These are phyloP conservation scores for Antitype chi DNA, from an alignment of 2,888 invertebrate genomes.

Conservation along the genomic window DNA sequence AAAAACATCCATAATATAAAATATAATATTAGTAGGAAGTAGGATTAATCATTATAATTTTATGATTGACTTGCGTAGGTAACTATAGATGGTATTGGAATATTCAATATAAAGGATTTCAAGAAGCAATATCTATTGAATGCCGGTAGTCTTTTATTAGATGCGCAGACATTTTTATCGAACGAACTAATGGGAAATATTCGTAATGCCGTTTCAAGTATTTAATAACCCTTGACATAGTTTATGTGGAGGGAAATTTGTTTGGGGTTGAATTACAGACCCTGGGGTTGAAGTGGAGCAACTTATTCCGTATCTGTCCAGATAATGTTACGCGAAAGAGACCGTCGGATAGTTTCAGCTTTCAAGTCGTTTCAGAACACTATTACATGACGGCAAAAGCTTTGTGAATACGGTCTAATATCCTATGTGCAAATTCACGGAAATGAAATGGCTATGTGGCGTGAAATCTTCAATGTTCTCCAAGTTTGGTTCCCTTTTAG, in stretches of 20 bases:
- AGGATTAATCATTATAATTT: too few relatives aligned
- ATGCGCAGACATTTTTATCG: conserved; percentile 36
- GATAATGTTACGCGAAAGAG: conserved; percentile 47
- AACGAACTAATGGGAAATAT: conserved; percentile 43
- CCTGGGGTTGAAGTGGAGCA: conserved; percentile 45
- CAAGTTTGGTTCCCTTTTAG: conserved; percentile 81
- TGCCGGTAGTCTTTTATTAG: conserved; percentile 33
- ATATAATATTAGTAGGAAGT: too few relatives aligned
- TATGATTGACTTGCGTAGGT: too few relatives aligned
- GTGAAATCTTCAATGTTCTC: conserved; percentile 80
- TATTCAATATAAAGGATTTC: neutral
- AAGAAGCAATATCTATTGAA: conserved; percentile 35
- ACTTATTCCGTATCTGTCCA: conserved; percentile 49
- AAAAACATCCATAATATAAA: too few relatives aligned
- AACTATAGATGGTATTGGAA: too few relatives aligned
- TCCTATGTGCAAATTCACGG: conserved; percentile 74
- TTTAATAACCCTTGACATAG: conserved; percentile 60
- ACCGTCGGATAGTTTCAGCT: conserved; percentile 64
- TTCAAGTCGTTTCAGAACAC: conserved; percentile 60
- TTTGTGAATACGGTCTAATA: conserved; percentile 72
- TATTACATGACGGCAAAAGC: conserved; percentile 68
- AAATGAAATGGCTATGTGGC: conserved; percentile 77
- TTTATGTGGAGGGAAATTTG: conserved; percentile 55
- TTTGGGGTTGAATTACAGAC: conserved; percentile 62
- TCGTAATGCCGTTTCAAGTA: conserved; percentile 59